phyloP scores from a whole-genome alignment of 1,140 invertebrate genomes.

The Drosophila obscura region DNA sequence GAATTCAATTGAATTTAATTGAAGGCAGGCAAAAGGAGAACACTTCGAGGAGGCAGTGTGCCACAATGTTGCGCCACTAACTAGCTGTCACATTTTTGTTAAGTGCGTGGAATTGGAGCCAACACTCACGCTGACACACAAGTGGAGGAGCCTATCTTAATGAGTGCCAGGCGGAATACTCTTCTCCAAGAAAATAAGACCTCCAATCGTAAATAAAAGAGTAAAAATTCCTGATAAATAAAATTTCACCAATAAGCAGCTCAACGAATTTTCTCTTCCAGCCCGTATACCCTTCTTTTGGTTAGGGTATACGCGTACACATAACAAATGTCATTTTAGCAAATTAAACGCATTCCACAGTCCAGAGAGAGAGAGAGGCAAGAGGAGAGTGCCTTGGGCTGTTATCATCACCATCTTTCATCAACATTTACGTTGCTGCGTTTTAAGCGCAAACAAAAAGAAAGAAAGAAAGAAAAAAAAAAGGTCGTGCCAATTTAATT shows the following conservation, averaged over 20 bases:
- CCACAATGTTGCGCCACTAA: constrained; percentile 46
- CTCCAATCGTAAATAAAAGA: no score
- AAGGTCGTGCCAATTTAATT: constrained; percentile 79
- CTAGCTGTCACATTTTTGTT: constrained; percentile 79
- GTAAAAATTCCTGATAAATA: no score
- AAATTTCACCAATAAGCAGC: no score
- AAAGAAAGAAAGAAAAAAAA: background rate
- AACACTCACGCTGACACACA: constrained; percentile 38
- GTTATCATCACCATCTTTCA: constrained; percentile 66
- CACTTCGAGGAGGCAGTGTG: constrained; percentile 2
- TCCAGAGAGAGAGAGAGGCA: constrained; percentile 15
- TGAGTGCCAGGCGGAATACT: background rate
- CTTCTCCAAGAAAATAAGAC: background rate
- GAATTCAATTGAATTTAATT: constrained; percentile 81
- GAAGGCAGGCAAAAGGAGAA: constrained; percentile 49
- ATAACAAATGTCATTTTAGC: constrained; percentile 51
- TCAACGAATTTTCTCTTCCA: no score
- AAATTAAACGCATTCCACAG: constrained; percentile 73
- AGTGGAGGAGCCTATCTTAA: constrained; percentile 12
- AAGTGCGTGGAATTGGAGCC: constrained; percentile 60
- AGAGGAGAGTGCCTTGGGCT: constrained; percentile 25
- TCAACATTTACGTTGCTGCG: constrained; percentile 47
- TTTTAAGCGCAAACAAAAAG: constrained; percentile 22
- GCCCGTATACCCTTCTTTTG: background rate
- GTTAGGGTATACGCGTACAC: constrained; percentile 27